Percentiles rank a stretch among this genome's conserved stretches.
Evolutionary conservation across 2,797 vertebrate species (phyloP).

Genomic region (Chelon labrosus): DNA sequence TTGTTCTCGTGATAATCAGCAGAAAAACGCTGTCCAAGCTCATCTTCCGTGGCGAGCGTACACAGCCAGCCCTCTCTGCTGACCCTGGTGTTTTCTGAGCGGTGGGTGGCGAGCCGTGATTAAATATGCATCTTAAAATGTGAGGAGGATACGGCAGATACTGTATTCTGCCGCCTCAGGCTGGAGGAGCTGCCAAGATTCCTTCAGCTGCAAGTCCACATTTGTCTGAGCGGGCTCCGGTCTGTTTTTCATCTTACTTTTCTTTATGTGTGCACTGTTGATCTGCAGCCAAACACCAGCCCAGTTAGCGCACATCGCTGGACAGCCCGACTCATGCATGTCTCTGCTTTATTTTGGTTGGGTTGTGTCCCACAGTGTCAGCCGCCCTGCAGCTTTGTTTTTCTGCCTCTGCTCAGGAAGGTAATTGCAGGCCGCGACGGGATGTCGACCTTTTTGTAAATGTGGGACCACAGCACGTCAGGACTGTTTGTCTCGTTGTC

Average conservation of each 20-base stretch:
- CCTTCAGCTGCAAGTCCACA: not conserved
- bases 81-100: constrained; percentile 47
- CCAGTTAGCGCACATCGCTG: not conserved
- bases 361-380: constrained; percentile 20
- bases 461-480: constrained; percentile 16
- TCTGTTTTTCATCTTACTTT: constrained; percentile 10
- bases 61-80: constrained; percentile 44
- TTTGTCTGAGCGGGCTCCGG: constrained; percentile 2
- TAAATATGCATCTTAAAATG: constrained; percentile 34
- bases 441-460: not conserved
- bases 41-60: constrained; percentile 39
- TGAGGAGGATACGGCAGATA: constrained; percentile 21
- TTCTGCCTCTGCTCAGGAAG: not conserved
- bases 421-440: not conserved
- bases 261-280: constrained; percentile 1
- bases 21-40: constrained; percentile 61
- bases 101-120: constrained; percentile 3
- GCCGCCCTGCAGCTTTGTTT: constrained; percentile 12
- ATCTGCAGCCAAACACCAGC: constrained; percentile 15
- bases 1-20: constrained; percentile 75
- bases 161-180: not conserved
- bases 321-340: constrained; percentile 20
- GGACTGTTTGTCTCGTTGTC: constrained; percentile 9
- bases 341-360: constrained; percentile 22
- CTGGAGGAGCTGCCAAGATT: constrained; percentile 4